Evolutionary conservation across 1,140 invertebrate species (phyloP), one percentile per base, ranked within the genome.

Genomic region (Drosophila watanabei): DNA sequence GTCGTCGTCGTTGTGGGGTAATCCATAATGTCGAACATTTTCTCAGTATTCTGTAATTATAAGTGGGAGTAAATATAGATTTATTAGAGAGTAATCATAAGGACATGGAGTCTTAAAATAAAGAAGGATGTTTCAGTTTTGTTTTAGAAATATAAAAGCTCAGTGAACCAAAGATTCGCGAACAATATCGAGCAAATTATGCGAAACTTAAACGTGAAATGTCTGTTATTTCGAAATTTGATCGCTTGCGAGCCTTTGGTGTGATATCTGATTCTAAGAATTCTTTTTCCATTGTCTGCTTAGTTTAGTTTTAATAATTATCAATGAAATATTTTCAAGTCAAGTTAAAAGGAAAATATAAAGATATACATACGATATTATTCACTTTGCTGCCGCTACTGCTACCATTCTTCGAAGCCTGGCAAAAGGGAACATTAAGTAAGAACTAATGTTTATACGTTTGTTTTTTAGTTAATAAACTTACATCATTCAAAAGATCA

Each of bases 1-100:
- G 14, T n/a, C 9, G 49, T 95, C 84, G 95, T 94, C 84, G 95
- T 94, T 91, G 95, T 94, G 91, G 95, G 95, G 94, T 96, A 96
- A 94, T 96, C 95, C 20, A 28, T 39, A 94, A 96, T 95, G 92
- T 96, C 96, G 93, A 96, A 95, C 90, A 95, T 75, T 60, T 80
- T 95, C 94, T 96, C 96, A 88, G 96, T 96, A 91, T 94, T 95
- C 95, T 96, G 91, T 30, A 30, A 49, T 39, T 94, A 94, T 8
- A 18, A 48, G 8, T n/a, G 45, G 8, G 30, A 30, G 30, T 1
- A 20, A 8, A 16, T 20, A 0, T 2, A 13, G 24, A 28, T 9
- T 49, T 9, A 28, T 49, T 49, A 24, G 20, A 28, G 46, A 7
- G 8, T 18, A 2, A 16, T 16, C 37, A 39, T 7, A 39, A 39